phyloP scores from a whole-genome alignment of 2,888 invertebrate genomes.

The Cephus nigrinus region DNA sequence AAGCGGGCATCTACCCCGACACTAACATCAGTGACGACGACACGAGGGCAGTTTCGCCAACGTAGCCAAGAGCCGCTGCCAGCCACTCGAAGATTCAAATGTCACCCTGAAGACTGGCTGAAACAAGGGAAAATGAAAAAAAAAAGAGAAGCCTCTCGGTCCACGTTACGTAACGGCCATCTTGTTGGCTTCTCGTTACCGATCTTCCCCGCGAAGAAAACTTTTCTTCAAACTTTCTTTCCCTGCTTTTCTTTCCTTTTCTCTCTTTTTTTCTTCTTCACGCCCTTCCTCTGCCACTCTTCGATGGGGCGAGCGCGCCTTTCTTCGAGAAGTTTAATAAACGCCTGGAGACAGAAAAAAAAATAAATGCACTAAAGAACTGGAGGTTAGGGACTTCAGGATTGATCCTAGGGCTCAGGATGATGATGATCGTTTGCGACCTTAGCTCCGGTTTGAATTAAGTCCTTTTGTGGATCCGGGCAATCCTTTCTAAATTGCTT shows the following conservation, averaged over 20 bases:
- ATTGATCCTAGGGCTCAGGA: neutral
- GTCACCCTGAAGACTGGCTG: neutral
- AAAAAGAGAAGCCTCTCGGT: neutral
- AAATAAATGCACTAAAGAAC: neutral
- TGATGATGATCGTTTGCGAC: neutral
- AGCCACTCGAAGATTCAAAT: neutral
- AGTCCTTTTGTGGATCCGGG: neutral
- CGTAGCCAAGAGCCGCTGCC: slow-evolving; percentile 5
- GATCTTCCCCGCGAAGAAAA: neutral
- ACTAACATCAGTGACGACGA: slow-evolving; percentile 6
- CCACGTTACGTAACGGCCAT: neutral
- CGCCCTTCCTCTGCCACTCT: neutral
- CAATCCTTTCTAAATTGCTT: neutral
- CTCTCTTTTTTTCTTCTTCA: neutral
- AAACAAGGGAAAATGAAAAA: neutral
- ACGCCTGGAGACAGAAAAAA: slow-evolving; percentile 5
- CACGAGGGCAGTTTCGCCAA: slow-evolving; percentile 30
- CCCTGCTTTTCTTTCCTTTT: neutral
- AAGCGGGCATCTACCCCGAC: slow-evolving; percentile 21
- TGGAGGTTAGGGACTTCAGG: neutral
- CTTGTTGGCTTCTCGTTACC: neutral
- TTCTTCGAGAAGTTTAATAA: slow-evolving; percentile 22
- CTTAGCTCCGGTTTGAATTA: neutral
- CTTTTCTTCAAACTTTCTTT: neutral
- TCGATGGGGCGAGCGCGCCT: slow-evolving; percentile 7